These are phyloP conservation scores for Agrenia bidenticulata DNA, from an alignment of 2,888 invertebrate species.

Conservation along the genomic window DNA sequence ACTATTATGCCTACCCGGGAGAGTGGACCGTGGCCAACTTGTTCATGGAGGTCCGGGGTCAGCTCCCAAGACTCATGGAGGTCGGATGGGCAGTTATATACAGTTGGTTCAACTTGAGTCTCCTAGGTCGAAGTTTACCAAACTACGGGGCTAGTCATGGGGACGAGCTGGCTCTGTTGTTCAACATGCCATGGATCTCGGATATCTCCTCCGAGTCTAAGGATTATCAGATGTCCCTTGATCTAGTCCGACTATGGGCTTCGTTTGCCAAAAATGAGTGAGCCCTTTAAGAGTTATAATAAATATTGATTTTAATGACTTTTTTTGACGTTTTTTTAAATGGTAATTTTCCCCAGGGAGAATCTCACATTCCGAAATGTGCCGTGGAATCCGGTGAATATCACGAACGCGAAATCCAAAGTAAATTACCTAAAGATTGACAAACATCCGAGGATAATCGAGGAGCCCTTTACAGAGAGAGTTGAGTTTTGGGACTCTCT, in stretches of 20 bases:
- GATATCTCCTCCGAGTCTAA: conserved; percentile 34
- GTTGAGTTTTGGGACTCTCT: conserved; percentile 47
- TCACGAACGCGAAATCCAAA: conserved; percentile 6
- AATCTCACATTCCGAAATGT: conserved; percentile 33
- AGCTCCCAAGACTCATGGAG: conserved; percentile 40
- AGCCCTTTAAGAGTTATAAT: too few species aligned
- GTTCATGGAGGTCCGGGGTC: conserved; percentile 39
- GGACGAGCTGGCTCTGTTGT: conserved; percentile 42
- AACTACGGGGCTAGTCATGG: conserved; percentile 45
- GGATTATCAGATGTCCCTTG: conserved; percentile 43
- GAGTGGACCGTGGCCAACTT: conserved; percentile 45
- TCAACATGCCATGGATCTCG: conserved; percentile 44
- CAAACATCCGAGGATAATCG: conserved; percentile 28
- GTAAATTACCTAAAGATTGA: conserved; percentile 41
- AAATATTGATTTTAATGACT: not conserved
- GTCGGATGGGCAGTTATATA: conserved; percentile 41
- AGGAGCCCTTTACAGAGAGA: conserved; percentile 44
- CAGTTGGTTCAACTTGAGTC: conserved; percentile 37
- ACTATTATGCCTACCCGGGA: conserved; percentile 44
- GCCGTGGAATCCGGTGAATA: conserved; percentile 28
- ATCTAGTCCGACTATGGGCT: conserved; percentile 42
- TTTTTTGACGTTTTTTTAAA: not conserved
- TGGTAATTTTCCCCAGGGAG: conserved; percentile 16
- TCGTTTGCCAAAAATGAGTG: conserved; percentile 39
- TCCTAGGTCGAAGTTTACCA: conserved; percentile 35